Base-by-base conservation (phyloP, 1,140 invertebrate species). In the Vanessa tameamea region DNA sequence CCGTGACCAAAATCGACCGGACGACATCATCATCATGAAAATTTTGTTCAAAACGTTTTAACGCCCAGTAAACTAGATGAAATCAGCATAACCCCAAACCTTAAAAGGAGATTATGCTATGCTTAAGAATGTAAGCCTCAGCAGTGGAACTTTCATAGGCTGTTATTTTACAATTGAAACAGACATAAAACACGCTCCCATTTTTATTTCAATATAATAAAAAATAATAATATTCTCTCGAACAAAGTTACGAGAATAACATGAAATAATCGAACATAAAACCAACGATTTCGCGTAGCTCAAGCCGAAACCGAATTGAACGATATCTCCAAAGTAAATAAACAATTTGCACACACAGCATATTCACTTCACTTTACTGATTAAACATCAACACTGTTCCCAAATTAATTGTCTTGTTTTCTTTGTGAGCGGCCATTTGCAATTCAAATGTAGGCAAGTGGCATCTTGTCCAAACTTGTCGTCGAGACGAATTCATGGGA, bases 381-480 rank as follows among this genome's bases (percentile, higher is more conserved):
- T 79, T 72, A 75, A 75, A 78, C 73, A 79, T 73, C 73, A 76
- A 75, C 79, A 77, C 73, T 75, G 73, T 76, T 79, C 63, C 61
- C 73, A 70, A 83, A 82, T 82, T 84, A 84, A 82, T 81, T 81
- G 81, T 73, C 76, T 79, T 84, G 81, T 84, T 84, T 84, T 82
- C 82, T 84, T 82, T 80, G 75, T 78, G 59, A 68, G 67, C 64
- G 50, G 59, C 16, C 69, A 84, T 84, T 82, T 84, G 82, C 79
- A 84, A 82, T 81, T 82, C 81, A 81, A 77, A 82, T 80, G 59
- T 51, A 59, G 55, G 20, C 23, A 43, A 75, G 50, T 51, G 75
- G 70, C 69, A 69, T 78, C 76, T 82, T 76, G 72, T 78, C 73
- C 78, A 78, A 80, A 78, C 74, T 78, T 78, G 73, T 79, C 66